These are phyloP conservation scores for Antheraea assamensis DNA, from an alignment of 2,888 invertebrate genomes.

Conservation along the genomic window DNA sequence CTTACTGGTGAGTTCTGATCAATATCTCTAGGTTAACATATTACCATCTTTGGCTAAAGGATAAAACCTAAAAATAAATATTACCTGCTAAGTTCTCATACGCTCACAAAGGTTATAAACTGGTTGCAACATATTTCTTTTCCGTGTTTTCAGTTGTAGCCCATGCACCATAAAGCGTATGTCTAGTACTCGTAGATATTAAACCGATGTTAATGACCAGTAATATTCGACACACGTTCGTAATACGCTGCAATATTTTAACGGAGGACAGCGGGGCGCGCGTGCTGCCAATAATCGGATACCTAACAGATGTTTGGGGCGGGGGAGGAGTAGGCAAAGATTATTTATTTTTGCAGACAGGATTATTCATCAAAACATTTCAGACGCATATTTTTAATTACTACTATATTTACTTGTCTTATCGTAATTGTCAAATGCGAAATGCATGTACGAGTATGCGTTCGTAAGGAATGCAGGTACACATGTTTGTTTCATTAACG, in stretches of 20 bases:
- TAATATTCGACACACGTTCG: constrained; percentile 9
- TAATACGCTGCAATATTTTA: constrained; percentile 42
- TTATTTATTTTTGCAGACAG: constrained; percentile 28
- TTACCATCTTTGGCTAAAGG: too few relatives aligned
- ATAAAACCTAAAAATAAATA: too few relatives aligned
- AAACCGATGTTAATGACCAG: neutral
- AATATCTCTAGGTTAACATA: too few relatives aligned
- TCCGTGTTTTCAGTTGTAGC: neutral
- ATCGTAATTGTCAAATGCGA: too few relatives aligned
- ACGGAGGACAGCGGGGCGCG: constrained; percentile 54
- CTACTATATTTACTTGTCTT: too few relatives aligned
- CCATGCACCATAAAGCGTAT: neutral
- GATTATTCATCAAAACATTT: neutral
- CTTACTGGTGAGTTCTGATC: too few relatives aligned
- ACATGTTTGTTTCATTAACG: too few relatives aligned
- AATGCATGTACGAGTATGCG: too few relatives aligned
- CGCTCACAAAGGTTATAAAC: neutral
- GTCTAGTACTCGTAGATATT: neutral
- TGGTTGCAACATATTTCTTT: neutral
- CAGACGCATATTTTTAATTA: too few relatives aligned
- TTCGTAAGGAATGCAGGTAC: too few relatives aligned
- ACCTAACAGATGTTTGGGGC: constrained; percentile 68
- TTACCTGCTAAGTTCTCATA: neutral
- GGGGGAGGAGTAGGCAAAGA: constrained; percentile 50
- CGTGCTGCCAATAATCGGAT: constrained; percentile 68